Conservation (phyloP, 1,140 invertebrate genomes). For the Colletes gigas region DNA sequence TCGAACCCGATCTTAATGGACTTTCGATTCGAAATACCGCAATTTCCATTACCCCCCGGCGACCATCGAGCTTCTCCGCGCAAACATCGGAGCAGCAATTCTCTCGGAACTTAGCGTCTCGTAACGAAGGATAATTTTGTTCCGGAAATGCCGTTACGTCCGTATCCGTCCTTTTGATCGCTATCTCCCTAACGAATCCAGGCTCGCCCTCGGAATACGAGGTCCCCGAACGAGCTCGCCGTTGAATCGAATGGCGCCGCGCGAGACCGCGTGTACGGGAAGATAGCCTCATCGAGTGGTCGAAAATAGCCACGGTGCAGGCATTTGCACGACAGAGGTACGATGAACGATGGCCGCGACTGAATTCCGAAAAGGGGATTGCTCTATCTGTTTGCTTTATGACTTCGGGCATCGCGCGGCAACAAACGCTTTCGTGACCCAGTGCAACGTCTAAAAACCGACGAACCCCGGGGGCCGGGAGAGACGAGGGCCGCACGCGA, state of each 20-base stretch:
- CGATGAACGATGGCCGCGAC: conserved; percentile 25
- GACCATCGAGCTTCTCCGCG: too few species aligned
- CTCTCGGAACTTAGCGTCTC: too few species aligned
- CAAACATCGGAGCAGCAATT: too few species aligned
- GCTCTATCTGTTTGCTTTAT: conserved; percentile 38
- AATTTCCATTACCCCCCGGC: too few species aligned
- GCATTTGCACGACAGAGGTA: conserved; percentile 25
- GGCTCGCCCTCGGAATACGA: not conserved
- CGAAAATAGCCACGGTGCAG: not conserved
- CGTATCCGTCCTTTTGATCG: too few species aligned
- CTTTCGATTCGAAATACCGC: too few species aligned
- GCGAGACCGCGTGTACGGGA: not conserved
- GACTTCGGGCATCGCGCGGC: not conserved
- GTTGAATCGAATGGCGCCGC: not conserved
- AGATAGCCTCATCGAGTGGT: not conserved
- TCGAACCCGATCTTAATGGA: too few species aligned
- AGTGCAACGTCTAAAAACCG: conserved; percentile 25
- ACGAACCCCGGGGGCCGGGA: not conserved
- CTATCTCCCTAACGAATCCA: too few species aligned
- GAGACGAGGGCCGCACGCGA: not conserved
- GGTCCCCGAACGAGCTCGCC: not conserved
- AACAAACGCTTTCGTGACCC: conserved; percentile 25
- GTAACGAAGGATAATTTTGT: too few species aligned
- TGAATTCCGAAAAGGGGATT: conserved; percentile 24
- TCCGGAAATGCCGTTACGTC: too few species aligned